These are phyloP conservation scores for Aphodius sticticus DNA, from an alignment of 2,888 invertebrate species.

Conservation along the genomic window DNA sequence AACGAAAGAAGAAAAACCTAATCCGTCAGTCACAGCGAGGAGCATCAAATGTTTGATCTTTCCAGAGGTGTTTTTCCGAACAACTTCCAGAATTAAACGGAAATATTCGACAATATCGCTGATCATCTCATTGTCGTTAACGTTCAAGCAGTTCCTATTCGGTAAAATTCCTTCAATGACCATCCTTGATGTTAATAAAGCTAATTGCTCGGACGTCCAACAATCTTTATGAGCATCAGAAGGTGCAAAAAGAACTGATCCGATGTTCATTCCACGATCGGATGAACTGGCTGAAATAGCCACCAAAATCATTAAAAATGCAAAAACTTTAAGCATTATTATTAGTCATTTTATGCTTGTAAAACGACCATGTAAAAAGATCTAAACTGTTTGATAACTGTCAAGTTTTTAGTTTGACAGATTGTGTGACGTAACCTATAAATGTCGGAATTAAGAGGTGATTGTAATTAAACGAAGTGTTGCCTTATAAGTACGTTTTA, in stretches of 20 bases:
- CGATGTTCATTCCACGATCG: constrained; percentile 41
- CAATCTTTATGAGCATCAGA: constrained; percentile 54
- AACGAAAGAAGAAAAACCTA: constrained; percentile 44
- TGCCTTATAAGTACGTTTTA: neutral
- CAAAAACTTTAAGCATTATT: neutral
- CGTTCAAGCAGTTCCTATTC: constrained; percentile 45
- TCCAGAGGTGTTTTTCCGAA: constrained; percentile 50
- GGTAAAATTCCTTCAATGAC: constrained; percentile 56
- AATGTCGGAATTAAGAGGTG: neutral
- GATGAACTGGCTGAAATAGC: neutral
- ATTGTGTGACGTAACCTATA: neutral
- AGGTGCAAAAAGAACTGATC: constrained; percentile 56
- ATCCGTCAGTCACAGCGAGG: constrained; percentile 54
- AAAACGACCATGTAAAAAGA: too few relatives aligned
- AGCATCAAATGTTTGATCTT: constrained; percentile 55
- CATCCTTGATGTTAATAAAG: constrained; percentile 56
- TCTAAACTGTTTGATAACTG: too few relatives aligned
- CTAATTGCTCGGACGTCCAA: constrained; percentile 55
- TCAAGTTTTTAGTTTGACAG: too few relatives aligned
- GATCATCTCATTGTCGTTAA: constrained; percentile 53
- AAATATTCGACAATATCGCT: constrained; percentile 56
- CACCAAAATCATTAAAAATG: neutral
- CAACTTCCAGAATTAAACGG: constrained; percentile 49
- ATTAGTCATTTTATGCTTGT: neutral
- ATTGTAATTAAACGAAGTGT: neutral